Evolutionary conservation across 64 coral and sea anemone genomes (phyloP), one percentile per base, ranked within the genome.

Genomic region (Anthopleura sola): DNA sequence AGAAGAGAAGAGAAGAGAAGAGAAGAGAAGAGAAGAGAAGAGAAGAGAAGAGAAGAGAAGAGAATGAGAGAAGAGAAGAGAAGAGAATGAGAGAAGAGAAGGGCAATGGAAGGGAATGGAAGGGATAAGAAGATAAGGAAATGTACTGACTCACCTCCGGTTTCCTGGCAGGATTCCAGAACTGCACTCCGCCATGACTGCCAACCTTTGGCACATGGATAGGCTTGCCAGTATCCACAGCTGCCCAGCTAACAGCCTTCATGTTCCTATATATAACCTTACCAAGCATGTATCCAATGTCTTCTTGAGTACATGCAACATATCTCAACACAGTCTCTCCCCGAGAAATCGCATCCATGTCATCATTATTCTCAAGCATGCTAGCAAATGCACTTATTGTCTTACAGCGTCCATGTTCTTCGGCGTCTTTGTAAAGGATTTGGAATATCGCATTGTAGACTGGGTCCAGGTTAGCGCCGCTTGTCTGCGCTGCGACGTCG

Each of bases 191-290:
- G 16, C 89, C 55, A 68, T 99, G 93, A 85, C 75, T 92, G 11
- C 76, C 47, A 19, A 99, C 93, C 31, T 95, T 99, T 4, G 92
- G 90, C 6, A 99, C 93, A 23, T 99, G 97, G 32, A 99, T 92
- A 9, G 97, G 93, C 39, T 99, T 99, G 28, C 97, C 97, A 82
- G 97, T 79, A 75, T 99, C 97, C 69, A 99, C 93, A 17, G 90
- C 92, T 6, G 93, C 75, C 89, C 93, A 99, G 53, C 93, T 95
- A 44, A 95, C 84, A 24, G 90, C 87, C 19, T 94, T 95, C 93
- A 92, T 95, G 48, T 99, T 92, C 80, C 97, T 91, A 38, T 95
- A 99, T 33, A 99, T 74, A 36, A 89, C 58, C 88, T 95, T 99
- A 2, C 93, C 92, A 6, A 99, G 57, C 53, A 99, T 86, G 84